phyloP scores from a whole-genome alignment of 1,140 invertebrate genomes.

The Plectrocnemia conspersa region DNA sequence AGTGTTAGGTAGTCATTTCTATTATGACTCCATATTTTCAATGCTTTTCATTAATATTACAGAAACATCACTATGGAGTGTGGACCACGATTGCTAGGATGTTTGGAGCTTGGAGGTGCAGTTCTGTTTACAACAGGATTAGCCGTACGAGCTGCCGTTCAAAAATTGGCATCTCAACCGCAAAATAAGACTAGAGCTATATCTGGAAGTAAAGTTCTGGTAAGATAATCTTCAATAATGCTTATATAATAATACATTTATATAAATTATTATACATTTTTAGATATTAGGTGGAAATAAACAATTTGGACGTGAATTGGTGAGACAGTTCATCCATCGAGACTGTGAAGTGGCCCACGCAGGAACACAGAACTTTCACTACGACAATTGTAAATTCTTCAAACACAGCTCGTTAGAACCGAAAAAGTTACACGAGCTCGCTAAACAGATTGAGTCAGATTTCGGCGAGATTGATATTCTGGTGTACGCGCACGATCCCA shows the following conservation, averaged over 20 bases:
- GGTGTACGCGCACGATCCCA: constrained; percentile 2
- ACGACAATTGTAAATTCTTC: constrained; percentile 2
- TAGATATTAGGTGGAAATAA: constrained; percentile 28
- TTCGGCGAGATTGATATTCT: constrained; percentile 24
- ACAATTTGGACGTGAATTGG: constrained; percentile 18
- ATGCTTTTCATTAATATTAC: neutral
- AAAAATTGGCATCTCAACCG: constrained; percentile 1
- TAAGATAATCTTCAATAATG: constrained; percentile 5
- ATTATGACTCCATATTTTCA: neutral
- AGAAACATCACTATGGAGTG: constrained; percentile 26
- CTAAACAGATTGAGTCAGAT: constrained; percentile 10
- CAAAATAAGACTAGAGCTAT: neutral
- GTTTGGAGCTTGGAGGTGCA: constrained; percentile 29
- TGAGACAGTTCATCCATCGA: constrained; percentile 8
- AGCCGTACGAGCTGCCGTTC: constrained; percentile 11
- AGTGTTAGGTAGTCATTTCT: too few relatives aligned
- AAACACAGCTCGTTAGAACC: constrained; percentile 13
- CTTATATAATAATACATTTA: neutral
- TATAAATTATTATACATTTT: constrained; percentile 10
- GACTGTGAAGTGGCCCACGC: constrained; percentile 20
- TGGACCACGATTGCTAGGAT: constrained; percentile 24
- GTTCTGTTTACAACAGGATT: constrained; percentile 27
- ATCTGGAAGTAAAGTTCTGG: constrained; percentile 16
- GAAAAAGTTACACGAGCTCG: constrained; percentile 1
- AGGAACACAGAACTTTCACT: neutral